Base-by-base conservation (phyloP, 2,888 invertebrate species). In the Sycophila texana region DNA sequence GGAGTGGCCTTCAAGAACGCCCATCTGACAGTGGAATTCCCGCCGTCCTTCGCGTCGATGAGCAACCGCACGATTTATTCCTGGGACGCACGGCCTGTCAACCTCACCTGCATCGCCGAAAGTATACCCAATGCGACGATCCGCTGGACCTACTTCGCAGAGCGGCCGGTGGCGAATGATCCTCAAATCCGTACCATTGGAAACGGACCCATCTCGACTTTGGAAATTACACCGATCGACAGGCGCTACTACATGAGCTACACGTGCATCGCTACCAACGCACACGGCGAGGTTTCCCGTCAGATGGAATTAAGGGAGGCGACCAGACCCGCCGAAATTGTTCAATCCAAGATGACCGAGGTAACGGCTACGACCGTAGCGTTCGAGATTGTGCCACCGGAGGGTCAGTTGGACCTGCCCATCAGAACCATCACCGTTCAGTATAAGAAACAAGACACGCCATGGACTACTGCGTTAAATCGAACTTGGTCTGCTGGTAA, bases 51-150 rank as follows among this genome's bases (percentile, higher is more conserved):
- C 87, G 94, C 94, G 61, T 93, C 94, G 58, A 93, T 93, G 88
- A 92, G 92, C 91, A 93, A 94, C 53, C 92, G 93, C 57, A 95
- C 96, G 0, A 93, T 94, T 0, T 97, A 95, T 94, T 95, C 95
- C 51, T 98, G 97, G 97, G 94, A 95, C 68, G 92, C 94, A 58
- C 93, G 93, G 84, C 94, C 95, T 0, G 96, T 95, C 1, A 98
- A 98, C 89, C 92, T 98, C 7, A 96, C 95, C 80, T 98, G 98
- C 88, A 92, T 96, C 65, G 97, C 97, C n/a, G 96, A 96, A 90
- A 93, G 94, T 87, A 94, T 98, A 86, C 98, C 98, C 3, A 98
- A 98, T 89, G 98, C 98, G 0, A 97, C 97, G 10, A 96, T 98
- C 84, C 94, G 94, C 87, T 98, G 97, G 97, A 93, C 93, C 89